Base-by-base conservation (phyloP, 2,797 vertebrate genomes). In the Etheostoma nigrum region DNA sequence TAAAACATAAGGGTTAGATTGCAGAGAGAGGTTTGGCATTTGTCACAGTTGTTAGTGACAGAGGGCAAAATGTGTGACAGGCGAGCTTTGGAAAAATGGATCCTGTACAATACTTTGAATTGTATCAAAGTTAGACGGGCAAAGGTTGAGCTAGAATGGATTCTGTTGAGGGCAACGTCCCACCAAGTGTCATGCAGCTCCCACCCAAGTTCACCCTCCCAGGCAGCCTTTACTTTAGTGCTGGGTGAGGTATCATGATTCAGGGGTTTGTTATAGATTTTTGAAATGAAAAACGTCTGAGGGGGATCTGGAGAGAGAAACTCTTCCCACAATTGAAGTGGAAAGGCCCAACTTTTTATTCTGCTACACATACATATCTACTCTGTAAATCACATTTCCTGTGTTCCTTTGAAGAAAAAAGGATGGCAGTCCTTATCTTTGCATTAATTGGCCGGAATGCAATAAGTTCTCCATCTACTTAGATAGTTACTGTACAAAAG, bases 61-160 rank as follows among this genome's bases (percentile, higher is more conserved):
- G 5, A 1, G 30, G 30, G 30, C 5, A 30, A 30, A 5, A 30
- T 30, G 1, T 30, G 30, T 30, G 5, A 30, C 30, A 30, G 5
- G 30, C 5, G 30, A 30, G 30, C 30, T 30, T 30, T 6, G 5
- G 30, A 30, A 30, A 30, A 30, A 30, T 30, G 30, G 30, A 30
- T 30, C 30, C 30, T 30, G 6, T 69, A 57, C 14, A 65, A 1
- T 7, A 72, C 53, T 23, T 78, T 68, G 21, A 75, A 72, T 13
- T 74, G 69, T 57, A 58, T 64, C 27, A 76, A 55, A 25, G 63
- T 45, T 25, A 69, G 48, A 36, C 19, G 27, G 19, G 75, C 55
- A 12, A 65, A 82, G 16, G 27, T 0, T 72, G 59, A 76, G 13
- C 72, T 49, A 12, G 51, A 72, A 12, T 64, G 2, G 58, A 59